Base-by-base conservation (phyloP, 2,797 vertebrate species). In the Babyrousa celebensis region DNA sequence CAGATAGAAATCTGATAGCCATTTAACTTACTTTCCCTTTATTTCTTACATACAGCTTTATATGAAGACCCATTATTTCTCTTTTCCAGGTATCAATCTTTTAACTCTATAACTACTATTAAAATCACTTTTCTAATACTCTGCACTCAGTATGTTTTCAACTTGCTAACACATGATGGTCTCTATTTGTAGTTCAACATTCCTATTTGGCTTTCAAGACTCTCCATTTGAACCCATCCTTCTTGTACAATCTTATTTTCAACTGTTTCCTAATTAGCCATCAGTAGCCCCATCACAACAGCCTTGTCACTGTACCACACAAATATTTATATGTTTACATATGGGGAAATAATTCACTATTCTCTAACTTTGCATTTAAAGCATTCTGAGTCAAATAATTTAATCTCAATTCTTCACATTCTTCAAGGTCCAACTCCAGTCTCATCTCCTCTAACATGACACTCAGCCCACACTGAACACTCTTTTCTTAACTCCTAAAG, bases 21-120 rank as follows among this genome's bases (percentile, higher is more conserved):
- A 54, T 60, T 72, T 75, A 6, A 94, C 4, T 85, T 84, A 21
- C 4, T 40, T 89, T 74, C 63, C 6, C 68, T 75, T 91, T 89
- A 91, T 95, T 96, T 85, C 48, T 91, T 91, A 60, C 32, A 77
- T 89, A 80, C 15, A 62, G 75, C 17, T 87, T 84, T 60, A 54
- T 52, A 85, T 12, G 1, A 91, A 52, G 21, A 58, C 32, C 21
- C 15, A 58, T 75, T 94, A 85, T 58, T 92, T 87, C 15, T 63
- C 85, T 32, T 80, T 82, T 90, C 10, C 25, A 86, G 48, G 15
- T 56, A 56, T 85, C 67, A 74, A 14, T 58, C 62, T 91, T 89
- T 63, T 77, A 43, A 83, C 48, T 43, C 11, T 85, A 70, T 75
- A 95, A 23, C n/a, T 60, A 87, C 12, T 54, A 62, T 80, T 74